A percentile compares a stretch with the other conserved stretches of the same genome.
These are phyloP conservation scores for Ladona fulva DNA, from an alignment of 1,140 invertebrate genomes.

Conservation along the genomic window DNA sequence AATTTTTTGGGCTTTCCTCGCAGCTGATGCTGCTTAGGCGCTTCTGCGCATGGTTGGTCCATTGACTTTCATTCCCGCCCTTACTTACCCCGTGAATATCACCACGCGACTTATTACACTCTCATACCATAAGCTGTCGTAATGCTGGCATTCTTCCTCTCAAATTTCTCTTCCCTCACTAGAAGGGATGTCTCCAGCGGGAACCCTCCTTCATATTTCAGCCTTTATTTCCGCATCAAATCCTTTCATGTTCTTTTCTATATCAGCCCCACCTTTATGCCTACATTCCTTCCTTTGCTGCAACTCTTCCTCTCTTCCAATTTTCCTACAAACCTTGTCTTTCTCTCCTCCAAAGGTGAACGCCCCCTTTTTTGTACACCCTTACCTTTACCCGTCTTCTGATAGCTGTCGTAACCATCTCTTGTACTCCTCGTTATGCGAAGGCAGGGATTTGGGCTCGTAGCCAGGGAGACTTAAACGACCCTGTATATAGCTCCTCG, in stretches of 20 bases:
- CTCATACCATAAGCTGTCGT: not conserved
- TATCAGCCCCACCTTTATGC: not conserved
- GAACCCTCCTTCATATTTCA: not conserved
- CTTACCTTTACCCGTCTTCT: not conserved
- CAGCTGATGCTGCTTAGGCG: no score
- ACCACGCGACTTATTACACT: not conserved
- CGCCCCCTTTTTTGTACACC: no score
- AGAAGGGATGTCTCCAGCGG: no score
- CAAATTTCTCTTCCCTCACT: no score
- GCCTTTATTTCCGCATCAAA: slow-evolving; percentile 5
- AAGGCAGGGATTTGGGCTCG: not conserved
- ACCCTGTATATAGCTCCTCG: not conserved
- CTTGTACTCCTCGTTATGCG: not conserved
- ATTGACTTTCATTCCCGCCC: not conserved
- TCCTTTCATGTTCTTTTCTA: not conserved
- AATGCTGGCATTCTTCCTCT: not conserved
- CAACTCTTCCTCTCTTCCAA: not conserved
- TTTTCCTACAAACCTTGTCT: not conserved
- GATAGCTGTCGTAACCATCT: not conserved
- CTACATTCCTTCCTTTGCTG: not conserved
- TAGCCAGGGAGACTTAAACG: not conserved
- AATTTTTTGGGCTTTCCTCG: no score
- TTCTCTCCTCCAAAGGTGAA: not conserved
- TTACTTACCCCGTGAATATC: not conserved
- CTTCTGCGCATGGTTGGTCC: no score